phyloP scores from a whole-genome alignment of 2,797 vertebrate genomes.

The Nasua narica region DNA sequence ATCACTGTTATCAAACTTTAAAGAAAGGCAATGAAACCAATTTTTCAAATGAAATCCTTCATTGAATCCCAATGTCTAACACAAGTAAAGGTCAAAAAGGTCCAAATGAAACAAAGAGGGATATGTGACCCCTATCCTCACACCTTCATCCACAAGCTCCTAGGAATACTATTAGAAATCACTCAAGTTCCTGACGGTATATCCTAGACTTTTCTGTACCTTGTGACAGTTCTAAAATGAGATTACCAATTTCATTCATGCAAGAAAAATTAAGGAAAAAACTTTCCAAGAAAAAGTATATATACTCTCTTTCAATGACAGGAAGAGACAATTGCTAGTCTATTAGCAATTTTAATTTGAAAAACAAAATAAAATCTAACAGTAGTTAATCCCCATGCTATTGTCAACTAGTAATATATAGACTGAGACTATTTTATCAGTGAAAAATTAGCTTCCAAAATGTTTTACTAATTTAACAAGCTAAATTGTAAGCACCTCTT shows the following conservation, averaged over 20 bases:
- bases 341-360: slow-evolving; percentile 31
- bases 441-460: slow-evolving; percentile 9
- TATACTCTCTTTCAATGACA: neutral
- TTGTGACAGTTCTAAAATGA: slow-evolving; percentile 5
- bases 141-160: neutral
- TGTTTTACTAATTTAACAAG: slow-evolving; percentile 8
- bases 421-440: neutral
- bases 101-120: neutral
- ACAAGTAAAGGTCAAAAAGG: slow-evolving; percentile 53
- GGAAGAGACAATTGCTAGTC: neutral
- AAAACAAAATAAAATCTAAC: slow-evolving; percentile 15
- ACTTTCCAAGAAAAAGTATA: neutral
- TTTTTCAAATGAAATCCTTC: slow-evolving; percentile 67
- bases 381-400: neutral
- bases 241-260: neutral
- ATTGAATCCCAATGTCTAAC: slow-evolving; percentile 60
- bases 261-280: neutral
- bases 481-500: neutral
- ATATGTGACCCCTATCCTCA: no score
- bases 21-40: slow-evolving; percentile 56
- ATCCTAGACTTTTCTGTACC: neutral
- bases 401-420: neutral
- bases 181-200: neutral
- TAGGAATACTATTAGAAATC: neutral
- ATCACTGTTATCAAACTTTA: slow-evolving; percentile 73